Percentiles rank a stretch among this genome's conserved stretches.
Evolutionary conservation across 1,140 invertebrate species (phyloP).

Genomic region (Pseudomyrmex sp.): DNA sequence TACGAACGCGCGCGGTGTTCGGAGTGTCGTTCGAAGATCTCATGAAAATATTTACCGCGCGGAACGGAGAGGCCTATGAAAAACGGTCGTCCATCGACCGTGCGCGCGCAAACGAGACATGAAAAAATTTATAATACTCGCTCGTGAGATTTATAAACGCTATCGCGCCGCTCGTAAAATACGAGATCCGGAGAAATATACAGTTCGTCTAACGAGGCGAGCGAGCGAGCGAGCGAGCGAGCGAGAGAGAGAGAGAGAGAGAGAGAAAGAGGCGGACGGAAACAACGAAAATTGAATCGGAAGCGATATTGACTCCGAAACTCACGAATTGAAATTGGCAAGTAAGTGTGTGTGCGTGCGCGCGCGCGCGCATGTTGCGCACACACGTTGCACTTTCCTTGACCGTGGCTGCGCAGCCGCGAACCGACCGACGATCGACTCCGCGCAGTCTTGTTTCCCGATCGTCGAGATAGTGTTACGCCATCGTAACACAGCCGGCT

Average conservation of each 20-base stretch:
- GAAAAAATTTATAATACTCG: slow-evolving; percentile 64
- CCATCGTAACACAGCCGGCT: slow-evolving; percentile 62
- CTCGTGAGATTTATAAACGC: slow-evolving; percentile 64
- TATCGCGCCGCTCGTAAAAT: slow-evolving; percentile 52
- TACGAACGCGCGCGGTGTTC: slow-evolving; percentile 33
- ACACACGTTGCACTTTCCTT: slow-evolving; percentile 22
- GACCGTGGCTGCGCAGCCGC: slow-evolving; percentile 34
- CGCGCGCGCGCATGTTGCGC: too few relatives aligned
- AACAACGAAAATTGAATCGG: slow-evolving; percentile 40
- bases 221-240: too few relatives aligned
- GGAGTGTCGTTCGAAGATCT: slow-evolving; percentile 14
- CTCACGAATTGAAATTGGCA: slow-evolving; percentile 15
- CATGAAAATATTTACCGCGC: slow-evolving; percentile 64
- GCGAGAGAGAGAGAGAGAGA: too few relatives aligned
- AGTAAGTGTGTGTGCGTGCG: background rate
- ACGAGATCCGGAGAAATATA: slow-evolving; percentile 43
- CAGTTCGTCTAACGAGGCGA: slow-evolving; percentile 21
- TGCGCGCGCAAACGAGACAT: slow-evolving; percentile 16
- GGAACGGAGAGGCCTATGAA: slow-evolving; percentile 45
- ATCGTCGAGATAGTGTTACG: slow-evolving; percentile 65
- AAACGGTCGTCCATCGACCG: slow-evolving; percentile 56
- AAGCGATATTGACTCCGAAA: background rate
- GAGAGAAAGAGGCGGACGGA: background rate
- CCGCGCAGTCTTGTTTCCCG: slow-evolving; percentile 43
- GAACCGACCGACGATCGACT: slow-evolving; percentile 15